Percentiles rank a stretch among this genome's conserved stretches.
phyloP scores from a whole-genome alignment of 2,888 invertebrate genomes.

The Oligia latruncula region DNA sequence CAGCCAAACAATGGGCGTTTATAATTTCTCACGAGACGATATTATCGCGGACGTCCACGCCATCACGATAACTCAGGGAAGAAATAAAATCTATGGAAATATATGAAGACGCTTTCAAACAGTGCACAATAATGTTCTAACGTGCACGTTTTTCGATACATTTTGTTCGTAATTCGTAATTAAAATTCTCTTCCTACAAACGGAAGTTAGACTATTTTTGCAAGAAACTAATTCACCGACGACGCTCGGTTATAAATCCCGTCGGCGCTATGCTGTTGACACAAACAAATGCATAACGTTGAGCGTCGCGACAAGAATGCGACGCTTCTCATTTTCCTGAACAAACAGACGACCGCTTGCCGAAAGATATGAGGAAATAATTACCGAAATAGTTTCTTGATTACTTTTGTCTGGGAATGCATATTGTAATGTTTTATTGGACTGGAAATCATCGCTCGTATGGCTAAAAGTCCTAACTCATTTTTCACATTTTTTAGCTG shows the following conservation, averaged over 20 bases:
- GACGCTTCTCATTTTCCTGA: conserved; percentile 70
- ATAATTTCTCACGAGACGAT: no score
- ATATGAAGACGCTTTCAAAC: no score
- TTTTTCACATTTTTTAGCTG: no score
- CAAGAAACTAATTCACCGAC: conserved; percentile 31
- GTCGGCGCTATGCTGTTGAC: conserved; percentile 61
- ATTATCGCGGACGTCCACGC: no score
- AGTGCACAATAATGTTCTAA: not conserved
- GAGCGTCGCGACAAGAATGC: conserved; percentile 67
- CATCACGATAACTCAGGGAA: no score
- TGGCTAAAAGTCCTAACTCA: no score
- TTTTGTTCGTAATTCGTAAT: not conserved
- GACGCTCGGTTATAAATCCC: conserved; percentile 40
- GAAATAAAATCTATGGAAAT: no score
- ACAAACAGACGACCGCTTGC: conserved; percentile 58
- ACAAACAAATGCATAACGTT: conserved; percentile 76
- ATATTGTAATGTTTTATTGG: not conserved
- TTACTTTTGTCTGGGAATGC: conserved; percentile 23
- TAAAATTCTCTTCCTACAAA: not conserved
- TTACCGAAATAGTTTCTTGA: conserved; percentile 27
- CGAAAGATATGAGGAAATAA: conserved; percentile 52
- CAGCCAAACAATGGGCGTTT: not conserved
- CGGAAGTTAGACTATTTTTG: conserved; percentile 10
- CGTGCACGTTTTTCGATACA: not conserved
- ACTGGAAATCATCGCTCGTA: not conserved